Conservation (phyloP, 2,113 vertebrate genomes). For the Sebastes schlegelii region DNA sequence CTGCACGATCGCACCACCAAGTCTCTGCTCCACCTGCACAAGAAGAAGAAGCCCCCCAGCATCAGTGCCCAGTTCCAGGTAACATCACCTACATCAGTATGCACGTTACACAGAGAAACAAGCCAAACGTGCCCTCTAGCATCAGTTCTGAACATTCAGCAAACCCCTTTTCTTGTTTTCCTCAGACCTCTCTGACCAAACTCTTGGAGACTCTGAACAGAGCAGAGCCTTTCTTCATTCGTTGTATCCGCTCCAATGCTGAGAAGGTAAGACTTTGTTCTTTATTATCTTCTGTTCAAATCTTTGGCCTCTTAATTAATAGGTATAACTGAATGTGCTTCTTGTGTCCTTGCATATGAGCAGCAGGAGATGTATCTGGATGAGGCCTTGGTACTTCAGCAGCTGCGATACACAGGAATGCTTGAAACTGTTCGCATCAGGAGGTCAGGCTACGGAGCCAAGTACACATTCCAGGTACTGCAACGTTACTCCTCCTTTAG, state of each 20-base stretch:
- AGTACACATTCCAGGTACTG: conserved; percentile 95
- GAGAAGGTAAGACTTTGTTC: conserved; percentile 88
- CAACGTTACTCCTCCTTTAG: not conserved
- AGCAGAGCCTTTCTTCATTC: conserved; percentile 98
- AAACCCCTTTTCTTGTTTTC: conserved; percentile 10
- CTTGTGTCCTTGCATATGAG: conserved; percentile 43
- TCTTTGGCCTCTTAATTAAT: not conserved
- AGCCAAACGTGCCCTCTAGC: not conserved
- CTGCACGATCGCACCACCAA: conserved; percentile 96
- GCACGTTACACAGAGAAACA: not conserved
- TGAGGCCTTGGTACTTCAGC: conserved; percentile 93
- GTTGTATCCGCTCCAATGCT: conserved; percentile 97
- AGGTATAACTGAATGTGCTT: not conserved
- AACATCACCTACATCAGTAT: not conserved
- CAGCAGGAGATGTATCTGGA: conserved; percentile 96
- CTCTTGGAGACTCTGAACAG: conserved; percentile 92
- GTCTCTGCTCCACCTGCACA: conserved; percentile 95
- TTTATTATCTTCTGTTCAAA: not conserved
- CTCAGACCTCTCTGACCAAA: conserved; percentile 93
- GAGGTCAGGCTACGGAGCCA: conserved; percentile 96
- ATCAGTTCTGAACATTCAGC: not conserved
- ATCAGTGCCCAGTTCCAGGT: conserved; percentile 99
- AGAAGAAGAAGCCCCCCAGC: conserved; percentile 98
- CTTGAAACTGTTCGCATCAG: conserved; percentile 97
- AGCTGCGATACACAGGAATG: conserved; percentile 98